Evolutionary conservation across 2,113 vertebrate genomes (phyloP).

Genomic region (Syngnathus floridae): DNA sequence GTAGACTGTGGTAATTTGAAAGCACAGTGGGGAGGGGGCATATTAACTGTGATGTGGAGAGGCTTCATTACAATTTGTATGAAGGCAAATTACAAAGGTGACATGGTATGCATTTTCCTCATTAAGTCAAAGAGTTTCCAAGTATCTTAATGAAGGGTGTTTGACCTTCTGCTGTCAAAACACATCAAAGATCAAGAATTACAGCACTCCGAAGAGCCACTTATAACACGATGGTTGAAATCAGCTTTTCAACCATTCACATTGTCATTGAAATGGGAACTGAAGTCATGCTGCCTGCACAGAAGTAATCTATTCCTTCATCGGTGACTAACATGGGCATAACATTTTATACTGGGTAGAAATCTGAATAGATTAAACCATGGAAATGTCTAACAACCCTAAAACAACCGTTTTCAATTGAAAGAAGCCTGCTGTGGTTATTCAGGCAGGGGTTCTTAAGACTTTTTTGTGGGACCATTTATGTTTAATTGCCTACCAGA

Average conservation of each 20-base stretch:
- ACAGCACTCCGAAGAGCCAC: too few species aligned
- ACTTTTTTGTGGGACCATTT: not conserved
- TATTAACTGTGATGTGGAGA: not conserved
- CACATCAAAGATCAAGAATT: too few species aligned
- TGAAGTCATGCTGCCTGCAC: not conserved
- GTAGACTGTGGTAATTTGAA: constrained; percentile 3
- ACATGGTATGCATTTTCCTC: not conserved
- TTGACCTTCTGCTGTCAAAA: not conserved
- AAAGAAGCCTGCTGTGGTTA: too few species aligned
- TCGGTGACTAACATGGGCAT: not conserved
- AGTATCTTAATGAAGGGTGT: not conserved
- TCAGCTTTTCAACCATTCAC: not conserved
- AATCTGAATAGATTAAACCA: not conserved
- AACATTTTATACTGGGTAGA: not conserved
- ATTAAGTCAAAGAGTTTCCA: not conserved
- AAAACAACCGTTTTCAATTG: too few species aligned
- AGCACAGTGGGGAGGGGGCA: not conserved
- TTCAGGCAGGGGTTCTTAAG: not conserved
- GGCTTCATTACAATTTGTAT: not conserved
- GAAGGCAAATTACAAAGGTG: not conserved
- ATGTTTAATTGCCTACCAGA: not conserved
- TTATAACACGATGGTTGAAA: not conserved
- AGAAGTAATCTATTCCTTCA: not conserved
- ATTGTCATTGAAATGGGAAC: not conserved
- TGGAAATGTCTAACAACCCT: too few species aligned